phyloP scores from a whole-genome alignment of 1,140 invertebrate genomes.

The Drosophila miranda region DNA sequence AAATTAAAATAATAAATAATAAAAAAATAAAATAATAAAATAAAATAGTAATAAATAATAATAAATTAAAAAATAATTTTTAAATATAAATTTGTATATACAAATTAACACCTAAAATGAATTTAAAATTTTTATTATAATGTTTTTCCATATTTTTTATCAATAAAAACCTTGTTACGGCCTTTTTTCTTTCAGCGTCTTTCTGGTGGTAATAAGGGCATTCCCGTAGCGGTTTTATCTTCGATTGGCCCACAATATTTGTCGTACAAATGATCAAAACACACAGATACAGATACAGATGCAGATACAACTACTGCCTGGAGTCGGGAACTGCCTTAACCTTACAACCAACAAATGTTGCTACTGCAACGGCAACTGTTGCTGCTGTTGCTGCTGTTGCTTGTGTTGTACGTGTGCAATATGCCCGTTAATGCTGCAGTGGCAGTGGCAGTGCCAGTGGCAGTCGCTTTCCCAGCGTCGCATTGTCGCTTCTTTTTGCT shows the following conservation, averaged over 20 bases:
- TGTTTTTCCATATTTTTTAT: too few relatives aligned
- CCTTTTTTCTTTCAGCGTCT: too few relatives aligned
- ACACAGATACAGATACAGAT: conserved; percentile 75
- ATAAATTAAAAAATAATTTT: too few relatives aligned
- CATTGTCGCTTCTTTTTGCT: conserved; percentile 64
- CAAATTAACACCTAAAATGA: too few relatives aligned
- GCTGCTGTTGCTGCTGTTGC: conserved; percentile 25
- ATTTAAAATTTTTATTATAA: too few relatives aligned
- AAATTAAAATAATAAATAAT: too few relatives aligned
- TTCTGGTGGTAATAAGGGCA: conserved; percentile 7
- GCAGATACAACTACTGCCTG: conserved; percentile 33
- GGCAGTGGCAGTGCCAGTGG: conserved; percentile 29
- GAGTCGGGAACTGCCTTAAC: conserved; percentile 40
- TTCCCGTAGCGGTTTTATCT: too few relatives aligned
- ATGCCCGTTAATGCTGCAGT: conserved; percentile 2
- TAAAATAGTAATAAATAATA: too few relatives aligned
- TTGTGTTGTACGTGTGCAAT: conserved; percentile 16
- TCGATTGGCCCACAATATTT: conserved; percentile 49
- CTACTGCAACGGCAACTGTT: conserved; percentile 58
- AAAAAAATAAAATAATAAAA: too few relatives aligned
- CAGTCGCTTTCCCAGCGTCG: conserved; percentile 69
- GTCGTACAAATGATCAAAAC: conserved; percentile 76
- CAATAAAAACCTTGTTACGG: too few relatives aligned
- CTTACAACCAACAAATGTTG: conserved; percentile 53
- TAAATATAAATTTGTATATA: too few relatives aligned